phyloP scores from a whole-genome alignment of 2,113 vertebrate genomes.

The Corythornis madagascariensis region DNA sequence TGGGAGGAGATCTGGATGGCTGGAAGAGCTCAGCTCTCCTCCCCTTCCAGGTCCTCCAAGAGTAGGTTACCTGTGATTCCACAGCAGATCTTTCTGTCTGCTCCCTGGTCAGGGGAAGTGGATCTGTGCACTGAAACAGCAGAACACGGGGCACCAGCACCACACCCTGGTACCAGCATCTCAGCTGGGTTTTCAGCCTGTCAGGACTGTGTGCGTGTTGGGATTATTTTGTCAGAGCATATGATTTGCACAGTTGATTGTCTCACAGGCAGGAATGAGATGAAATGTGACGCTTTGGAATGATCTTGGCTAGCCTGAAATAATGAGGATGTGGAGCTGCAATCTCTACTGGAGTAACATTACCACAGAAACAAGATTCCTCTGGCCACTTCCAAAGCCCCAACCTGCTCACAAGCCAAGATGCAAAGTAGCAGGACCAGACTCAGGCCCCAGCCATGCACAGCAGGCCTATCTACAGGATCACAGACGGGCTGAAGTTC shows the following conservation, averaged over 20 bases:
- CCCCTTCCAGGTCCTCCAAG: background rate
- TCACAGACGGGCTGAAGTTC: background rate
- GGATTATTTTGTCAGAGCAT: background rate
- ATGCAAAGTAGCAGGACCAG: background rate
- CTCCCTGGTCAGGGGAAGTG: background rate
- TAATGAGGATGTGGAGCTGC: background rate
- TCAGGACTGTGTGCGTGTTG: rapidly evolving
- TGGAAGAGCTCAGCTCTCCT: rapidly evolving
- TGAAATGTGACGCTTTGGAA: background rate
- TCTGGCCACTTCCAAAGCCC: background rate
- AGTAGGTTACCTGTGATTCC: rapidly evolving
- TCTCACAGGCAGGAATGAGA: background rate
- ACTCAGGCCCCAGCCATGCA: rapidly evolving
- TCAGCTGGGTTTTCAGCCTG: background rate
- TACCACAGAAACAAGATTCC: background rate
- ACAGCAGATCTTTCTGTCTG: background rate
- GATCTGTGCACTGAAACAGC: background rate
- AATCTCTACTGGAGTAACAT: background rate
- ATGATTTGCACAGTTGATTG: background rate
- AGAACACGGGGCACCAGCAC: background rate
- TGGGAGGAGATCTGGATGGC: background rate
- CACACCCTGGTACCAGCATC: rapidly evolving
- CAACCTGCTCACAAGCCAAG: background rate
- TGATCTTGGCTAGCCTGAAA: background rate
- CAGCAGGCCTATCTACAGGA: background rate